These are phyloP conservation scores for Bungarus multicinctus DNA, from an alignment of 2,113 vertebrate species.

Conservation along the genomic window DNA sequence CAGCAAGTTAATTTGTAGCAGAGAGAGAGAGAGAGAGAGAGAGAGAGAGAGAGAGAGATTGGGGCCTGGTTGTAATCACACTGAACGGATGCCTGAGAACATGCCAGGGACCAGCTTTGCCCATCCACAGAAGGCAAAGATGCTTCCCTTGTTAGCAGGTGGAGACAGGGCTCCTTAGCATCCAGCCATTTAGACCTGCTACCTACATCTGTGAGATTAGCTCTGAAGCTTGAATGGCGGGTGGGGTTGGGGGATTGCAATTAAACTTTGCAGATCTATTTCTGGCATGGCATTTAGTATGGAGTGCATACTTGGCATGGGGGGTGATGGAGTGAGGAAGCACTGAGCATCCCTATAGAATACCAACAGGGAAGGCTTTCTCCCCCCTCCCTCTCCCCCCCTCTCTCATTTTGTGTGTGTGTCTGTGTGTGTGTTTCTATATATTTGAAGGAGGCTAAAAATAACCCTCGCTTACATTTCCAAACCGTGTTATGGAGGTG, in stretches of 20 bases:
- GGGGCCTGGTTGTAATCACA: not conserved
- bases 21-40: too few relatives aligned
- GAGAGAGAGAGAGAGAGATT: not conserved
- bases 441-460: conserved; percentile 8
- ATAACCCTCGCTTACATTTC: not conserved
- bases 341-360: not conserved
- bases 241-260: not conserved
- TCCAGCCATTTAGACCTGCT: not conserved
- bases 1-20: not conserved
- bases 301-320: not conserved
- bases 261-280: not conserved
- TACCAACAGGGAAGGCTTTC: not conserved
- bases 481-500: not conserved
- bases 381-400: too few relatives aligned
- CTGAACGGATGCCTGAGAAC: not conserved
- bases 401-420: not conserved
- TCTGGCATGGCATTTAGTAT: not conserved
- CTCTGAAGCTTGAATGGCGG: not conserved
- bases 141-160: not conserved
- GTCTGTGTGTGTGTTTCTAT: not conserved
- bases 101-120: not conserved
- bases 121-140: not conserved
- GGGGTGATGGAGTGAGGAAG: not conserved
- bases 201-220: not conserved
- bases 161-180: not conserved